Conservation (phyloP, 2,797 vertebrate genomes). For the Sparus aurata region DNA sequence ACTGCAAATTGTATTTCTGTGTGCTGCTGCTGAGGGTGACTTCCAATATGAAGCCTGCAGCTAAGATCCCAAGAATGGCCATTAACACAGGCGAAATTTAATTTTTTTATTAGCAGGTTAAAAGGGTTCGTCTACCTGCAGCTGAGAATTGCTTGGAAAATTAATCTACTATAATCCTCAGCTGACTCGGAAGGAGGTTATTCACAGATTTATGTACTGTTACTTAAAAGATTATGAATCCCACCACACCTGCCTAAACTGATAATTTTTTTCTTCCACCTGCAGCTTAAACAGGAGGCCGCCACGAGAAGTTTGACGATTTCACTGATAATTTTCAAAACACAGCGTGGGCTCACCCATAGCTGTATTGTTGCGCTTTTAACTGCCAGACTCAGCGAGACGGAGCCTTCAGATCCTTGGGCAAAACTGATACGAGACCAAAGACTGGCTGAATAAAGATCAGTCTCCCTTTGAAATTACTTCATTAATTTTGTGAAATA, state of each 20-base stretch:
- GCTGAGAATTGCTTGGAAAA: conserved; percentile 43
- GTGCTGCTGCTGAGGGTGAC: background rate
- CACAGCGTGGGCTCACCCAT: conserved; percentile 24
- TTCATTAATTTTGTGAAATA: background rate
- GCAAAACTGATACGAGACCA: conserved; percentile 32
- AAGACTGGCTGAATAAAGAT: conserved; percentile 12
- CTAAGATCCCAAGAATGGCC: conserved; percentile 6
- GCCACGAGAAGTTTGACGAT: conserved; percentile 15
- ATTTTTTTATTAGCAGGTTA: conserved; percentile 32
- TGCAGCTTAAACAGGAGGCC: conserved; percentile 29
- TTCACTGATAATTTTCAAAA: conserved; percentile 27
- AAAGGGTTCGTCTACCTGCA: conserved; percentile 44
- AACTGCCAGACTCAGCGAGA: conserved; percentile 11
- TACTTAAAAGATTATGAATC: conserved; percentile 40
- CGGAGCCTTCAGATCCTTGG: conserved; percentile 19
- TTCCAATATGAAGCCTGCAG: conserved; percentile 11
- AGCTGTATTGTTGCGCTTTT: conserved; percentile 26
- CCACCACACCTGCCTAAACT: conserved; percentile 30
- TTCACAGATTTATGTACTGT: conserved; percentile 43
- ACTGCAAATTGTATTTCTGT: conserved; percentile 11
- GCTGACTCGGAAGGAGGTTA: conserved; percentile 44
- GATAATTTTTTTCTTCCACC: conserved; percentile 34
- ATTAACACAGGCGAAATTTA: conserved; percentile 14
- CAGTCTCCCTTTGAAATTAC: conserved; percentile 14
- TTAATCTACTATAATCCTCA: conserved; percentile 41